Percentiles rank a stretch among this genome's conserved stretches.
These are phyloP conservation scores for Rutpela maculata DNA, from an alignment of 2,888 invertebrate species.

Conservation along the genomic window DNA sequence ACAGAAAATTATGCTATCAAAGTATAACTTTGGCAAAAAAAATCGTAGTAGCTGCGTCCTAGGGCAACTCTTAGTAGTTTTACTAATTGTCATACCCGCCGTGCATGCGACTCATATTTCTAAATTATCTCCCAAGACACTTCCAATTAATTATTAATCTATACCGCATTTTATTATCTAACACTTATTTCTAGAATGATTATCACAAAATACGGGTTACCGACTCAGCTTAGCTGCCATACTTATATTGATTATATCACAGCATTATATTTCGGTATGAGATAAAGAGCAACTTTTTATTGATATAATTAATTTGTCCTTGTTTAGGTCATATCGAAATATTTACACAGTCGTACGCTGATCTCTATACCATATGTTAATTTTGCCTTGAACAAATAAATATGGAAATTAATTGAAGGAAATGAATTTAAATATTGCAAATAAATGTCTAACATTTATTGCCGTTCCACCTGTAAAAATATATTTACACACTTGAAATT, in stretches of 20 bases:
- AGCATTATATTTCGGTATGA: neutral
- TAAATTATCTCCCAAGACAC: too few species aligned
- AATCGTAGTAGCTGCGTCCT: too few species aligned
- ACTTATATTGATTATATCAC: conserved; percentile 7
- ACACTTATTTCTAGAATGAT: neutral
- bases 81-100: too few species aligned
- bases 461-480: neutral
- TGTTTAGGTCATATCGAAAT: conserved; percentile 18
- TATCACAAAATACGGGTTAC: neutral
- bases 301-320: conserved; percentile 21
- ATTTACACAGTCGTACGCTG: conserved; percentile 4
- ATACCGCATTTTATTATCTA: neutral
- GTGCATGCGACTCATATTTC: too few species aligned
- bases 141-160: too few species aligned
- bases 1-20: too few species aligned
- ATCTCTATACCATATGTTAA: neutral
- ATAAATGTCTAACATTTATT: neutral
- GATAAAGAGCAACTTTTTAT: conserved; percentile 5
- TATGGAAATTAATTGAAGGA: neutral
- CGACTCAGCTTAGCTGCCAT: neutral
- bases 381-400: conserved; percentile 6
- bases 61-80: too few species aligned
- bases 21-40: too few species aligned
- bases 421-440: neutral
- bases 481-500: neutral